A percentile compares a stretch with the other conserved stretches of the same genome.
Evolutionary conservation across 92 coral and sea anemone genomes (phyloP).

Genomic region (Meandrina meandrites): DNA sequence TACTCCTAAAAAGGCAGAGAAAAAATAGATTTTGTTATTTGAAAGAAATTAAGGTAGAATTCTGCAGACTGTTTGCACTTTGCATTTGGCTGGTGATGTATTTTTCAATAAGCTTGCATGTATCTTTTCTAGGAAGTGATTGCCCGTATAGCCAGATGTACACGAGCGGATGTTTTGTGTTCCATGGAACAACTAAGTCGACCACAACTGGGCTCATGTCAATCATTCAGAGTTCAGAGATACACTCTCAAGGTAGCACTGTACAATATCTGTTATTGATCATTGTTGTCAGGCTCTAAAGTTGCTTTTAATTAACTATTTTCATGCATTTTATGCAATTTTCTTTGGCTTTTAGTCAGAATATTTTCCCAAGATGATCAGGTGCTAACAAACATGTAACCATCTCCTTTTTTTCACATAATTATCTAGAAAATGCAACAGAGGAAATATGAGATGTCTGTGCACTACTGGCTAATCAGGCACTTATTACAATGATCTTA

Average conservation of each 20-base stretch:
- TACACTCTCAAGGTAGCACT: constrained; percentile 68
- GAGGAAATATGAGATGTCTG: too few species aligned
- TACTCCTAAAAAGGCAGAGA: too few species aligned
- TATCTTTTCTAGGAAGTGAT: constrained; percentile 67
- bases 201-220: constrained; percentile 88
- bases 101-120: background rate
- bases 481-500: too few species aligned
- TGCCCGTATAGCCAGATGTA: constrained; percentile 90
- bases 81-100: background rate
- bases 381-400: too few species aligned
- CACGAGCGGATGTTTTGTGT: constrained; percentile 80
- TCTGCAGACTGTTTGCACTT: too few species aligned
- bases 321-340: background rate
- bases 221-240: constrained; percentile 84
- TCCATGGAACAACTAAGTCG: constrained; percentile 96
- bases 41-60: too few species aligned
- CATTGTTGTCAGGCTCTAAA: too few species aligned
- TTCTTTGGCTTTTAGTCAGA: background rate
- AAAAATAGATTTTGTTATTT: too few species aligned
- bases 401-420: too few species aligned
- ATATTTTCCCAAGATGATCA: background rate
- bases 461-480: too few species aligned
- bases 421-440: too few species aligned
- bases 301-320: background rate
- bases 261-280: background rate